Conservation (phyloP, 2,888 invertebrate species). For the Aphidoletes aphidimyza region DNA sequence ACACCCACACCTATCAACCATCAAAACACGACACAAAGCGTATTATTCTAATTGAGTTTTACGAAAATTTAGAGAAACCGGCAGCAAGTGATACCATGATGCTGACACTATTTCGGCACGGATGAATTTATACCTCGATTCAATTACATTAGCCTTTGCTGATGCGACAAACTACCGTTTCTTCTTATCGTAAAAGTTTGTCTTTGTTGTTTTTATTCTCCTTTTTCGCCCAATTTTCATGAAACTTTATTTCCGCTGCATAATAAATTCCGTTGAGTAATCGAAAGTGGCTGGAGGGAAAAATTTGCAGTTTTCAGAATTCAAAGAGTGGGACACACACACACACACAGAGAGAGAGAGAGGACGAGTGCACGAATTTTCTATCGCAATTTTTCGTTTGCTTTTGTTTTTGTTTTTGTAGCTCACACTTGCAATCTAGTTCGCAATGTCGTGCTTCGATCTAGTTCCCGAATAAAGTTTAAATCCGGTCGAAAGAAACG, state of each 20-base stretch:
- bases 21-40: background rate
- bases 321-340: background rate
- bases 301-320: background rate
- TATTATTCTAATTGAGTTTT: constrained; percentile 43
- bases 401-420: too few relatives aligned
- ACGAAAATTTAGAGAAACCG: background rate
- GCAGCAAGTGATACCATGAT: constrained; percentile 22
- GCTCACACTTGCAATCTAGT: too few relatives aligned
- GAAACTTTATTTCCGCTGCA: constrained; percentile 35
- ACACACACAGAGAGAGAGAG: too few relatives aligned
- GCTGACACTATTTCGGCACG: background rate
- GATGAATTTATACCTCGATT: constrained; percentile 12
- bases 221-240: background rate
- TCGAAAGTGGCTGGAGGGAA: background rate
- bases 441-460: background rate
- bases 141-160: constrained; percentile 49
- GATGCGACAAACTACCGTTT: constrained; percentile 38
- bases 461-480: background rate
- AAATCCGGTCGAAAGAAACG: constrained; percentile 1
- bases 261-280: constrained; percentile 38
- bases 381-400: too few relatives aligned
- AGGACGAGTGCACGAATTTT: too few relatives aligned
- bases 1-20: background rate
- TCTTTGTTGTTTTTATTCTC: background rate
- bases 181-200: constrained; percentile 25